phyloP scores from a whole-genome alignment of 2,888 invertebrate species.

The Tribolium freemani region DNA sequence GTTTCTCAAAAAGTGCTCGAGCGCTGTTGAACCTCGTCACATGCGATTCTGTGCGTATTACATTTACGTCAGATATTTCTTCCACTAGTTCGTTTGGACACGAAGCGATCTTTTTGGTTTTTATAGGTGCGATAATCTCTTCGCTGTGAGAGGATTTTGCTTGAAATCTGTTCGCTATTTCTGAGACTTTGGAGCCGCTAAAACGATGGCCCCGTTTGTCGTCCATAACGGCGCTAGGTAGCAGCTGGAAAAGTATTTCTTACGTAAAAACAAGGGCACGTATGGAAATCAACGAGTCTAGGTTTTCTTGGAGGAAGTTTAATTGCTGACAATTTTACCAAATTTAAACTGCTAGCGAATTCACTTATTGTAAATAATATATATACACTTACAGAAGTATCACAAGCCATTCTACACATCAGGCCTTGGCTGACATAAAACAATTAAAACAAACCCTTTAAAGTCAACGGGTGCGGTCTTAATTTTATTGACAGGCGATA shows the following conservation, averaged over 20 bases:
- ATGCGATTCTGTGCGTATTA: constrained; percentile 90
- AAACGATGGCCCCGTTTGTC: constrained; percentile 64
- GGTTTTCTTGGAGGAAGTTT: no score
- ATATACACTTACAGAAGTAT: no score
- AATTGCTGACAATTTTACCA: no score
- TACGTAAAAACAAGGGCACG: neutral
- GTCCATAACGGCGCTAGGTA: constrained; percentile 57
- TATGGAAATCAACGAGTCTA: neutral
- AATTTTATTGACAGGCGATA: no score
- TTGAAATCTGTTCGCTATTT: constrained; percentile 92
- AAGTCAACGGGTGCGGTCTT: no score
- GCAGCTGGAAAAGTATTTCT: neutral
- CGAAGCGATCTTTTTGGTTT: constrained; percentile 46
- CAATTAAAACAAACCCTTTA: no score
- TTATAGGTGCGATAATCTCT: constrained; percentile 50
- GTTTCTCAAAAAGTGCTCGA: constrained; percentile 90
- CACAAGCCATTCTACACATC: no score
- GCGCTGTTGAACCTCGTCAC: constrained; percentile 91
- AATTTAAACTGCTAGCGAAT: no score
- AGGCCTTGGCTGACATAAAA: no score
- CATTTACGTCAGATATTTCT: constrained; percentile 71
- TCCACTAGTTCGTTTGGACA: constrained; percentile 49
- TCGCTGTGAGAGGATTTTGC: constrained; percentile 51
- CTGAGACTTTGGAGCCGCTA: constrained; percentile 86
- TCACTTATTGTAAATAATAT: no score